Evolutionary conservation across 92 coral and sea anemone genomes (phyloP).

Genomic region (Siderastrea siderea): DNA sequence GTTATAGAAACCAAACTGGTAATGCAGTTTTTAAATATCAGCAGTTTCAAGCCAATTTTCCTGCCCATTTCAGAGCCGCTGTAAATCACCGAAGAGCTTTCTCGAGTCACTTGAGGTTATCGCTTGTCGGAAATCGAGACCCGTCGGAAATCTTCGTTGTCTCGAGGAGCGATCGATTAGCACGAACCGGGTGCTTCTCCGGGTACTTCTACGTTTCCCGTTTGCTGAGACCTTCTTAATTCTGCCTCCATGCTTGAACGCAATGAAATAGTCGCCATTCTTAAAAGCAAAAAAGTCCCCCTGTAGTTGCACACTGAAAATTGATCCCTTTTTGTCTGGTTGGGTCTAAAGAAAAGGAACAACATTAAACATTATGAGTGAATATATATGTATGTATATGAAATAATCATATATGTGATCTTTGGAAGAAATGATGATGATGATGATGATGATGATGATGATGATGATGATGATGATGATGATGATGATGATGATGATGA

Average conservation of each 20-base stretch:
- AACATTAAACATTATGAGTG: not conserved
- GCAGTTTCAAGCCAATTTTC: too few species aligned
- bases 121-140: not conserved
- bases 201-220: slow-evolving; percentile 8
- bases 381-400: too few species aligned
- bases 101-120: not conserved
- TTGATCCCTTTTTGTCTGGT: slow-evolving; percentile 14
- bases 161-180: not conserved
- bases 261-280: slow-evolving; percentile 31
- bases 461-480: too few species aligned
- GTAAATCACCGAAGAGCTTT: not conserved
- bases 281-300: slow-evolving; percentile 22
- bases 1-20: too few species aligned
- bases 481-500: too few species aligned
- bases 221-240: not conserved
- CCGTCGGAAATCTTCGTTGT: slow-evolving; percentile 32
- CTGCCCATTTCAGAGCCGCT: not conserved
- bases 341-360: not conserved
- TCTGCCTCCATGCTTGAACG: slow-evolving; percentile 20
- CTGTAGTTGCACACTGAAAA: slow-evolving; percentile 16
- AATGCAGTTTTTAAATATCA: too few species aligned
- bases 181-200: slow-evolving; percentile 25
- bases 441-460: too few species aligned
- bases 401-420: too few species aligned
- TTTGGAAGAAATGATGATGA: too few species aligned